Conservation (phyloP, 2,113 vertebrate genomes). For the Muntiacus muntjak region DNA sequence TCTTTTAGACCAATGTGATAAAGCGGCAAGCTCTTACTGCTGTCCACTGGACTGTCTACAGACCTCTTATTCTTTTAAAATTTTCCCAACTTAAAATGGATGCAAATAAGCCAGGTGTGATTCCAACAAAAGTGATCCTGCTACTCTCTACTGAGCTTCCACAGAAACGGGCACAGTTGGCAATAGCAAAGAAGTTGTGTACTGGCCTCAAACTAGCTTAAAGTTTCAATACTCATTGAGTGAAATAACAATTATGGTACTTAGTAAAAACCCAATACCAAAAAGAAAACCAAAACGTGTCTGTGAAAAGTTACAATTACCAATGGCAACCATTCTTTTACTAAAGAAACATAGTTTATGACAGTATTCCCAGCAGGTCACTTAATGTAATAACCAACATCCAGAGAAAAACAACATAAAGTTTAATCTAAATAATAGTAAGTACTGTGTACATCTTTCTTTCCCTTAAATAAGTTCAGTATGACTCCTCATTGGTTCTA, state of each 20-base stretch:
- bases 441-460: not conserved
- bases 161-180: constrained; percentile 79
- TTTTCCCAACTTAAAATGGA: constrained; percentile 78
- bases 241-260: constrained; percentile 67
- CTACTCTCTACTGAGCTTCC: constrained; percentile 75
- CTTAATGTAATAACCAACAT: not conserved
- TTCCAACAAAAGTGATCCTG: constrained; percentile 72
- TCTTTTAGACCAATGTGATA: constrained; percentile 56
- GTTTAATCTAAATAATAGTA: not conserved
- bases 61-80: constrained; percentile 76
- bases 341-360: not conserved
- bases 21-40: constrained; percentile 69
- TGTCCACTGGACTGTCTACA: constrained; percentile 9
- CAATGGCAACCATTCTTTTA: not conserved
- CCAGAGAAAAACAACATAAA: not conserved
- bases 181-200: constrained; percentile 56
- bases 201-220: constrained; percentile 65
- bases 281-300: not conserved
- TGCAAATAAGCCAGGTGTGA: constrained; percentile 83
- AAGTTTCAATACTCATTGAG: constrained; percentile 72
- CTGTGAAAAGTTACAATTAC: constrained; percentile 24
- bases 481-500: not conserved
- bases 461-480: not conserved
- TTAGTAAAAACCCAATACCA: constrained; percentile 58
- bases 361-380: not conserved